Evolutionary conservation across 2,113 vertebrate species (phyloP), one percentile per base, ranked within the genome.

Genomic region (Sander lucioperca): DNA sequence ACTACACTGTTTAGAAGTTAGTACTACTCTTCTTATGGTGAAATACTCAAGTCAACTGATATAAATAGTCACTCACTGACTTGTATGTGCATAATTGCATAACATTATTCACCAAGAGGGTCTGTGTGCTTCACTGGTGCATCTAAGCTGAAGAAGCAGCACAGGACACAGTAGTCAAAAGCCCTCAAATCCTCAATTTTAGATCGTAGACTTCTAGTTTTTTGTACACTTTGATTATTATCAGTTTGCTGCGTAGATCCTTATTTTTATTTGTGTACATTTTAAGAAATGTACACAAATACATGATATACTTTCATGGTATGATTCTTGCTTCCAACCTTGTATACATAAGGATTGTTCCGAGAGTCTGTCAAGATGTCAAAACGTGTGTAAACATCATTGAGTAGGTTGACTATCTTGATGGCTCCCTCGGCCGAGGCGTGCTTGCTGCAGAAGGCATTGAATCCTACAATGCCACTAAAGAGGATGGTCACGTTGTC

Each of bases 401-500:
- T 99, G 92, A 99, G 94, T 74, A 99, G 97, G 88, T 99, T 99
- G 78, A 99, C 98, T 47, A 99, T 99, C 95, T 98, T 99, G 95
- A 99, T 99, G 90, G 98, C 98, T 58, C 98, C 98, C 91, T 99
- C 98, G 12, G 98, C 98, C 12, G 98, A 99, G 10, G 98, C 98
- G 8, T 99, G 98, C 86, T 99, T 99, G 92, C 97, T 99, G 74
- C 98, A 99, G 92, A 99, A 99, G 36, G 96, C 89, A 8, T 99
- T 99, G 93, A 99, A 99, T 45, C 98, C 97, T 39, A 99, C 97
- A 12, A 99, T 99, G 90, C 98, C 98, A 33, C 98, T 99, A 81
- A 99, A 99, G 56, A 99, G 97, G 92, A 99, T 98, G 88, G 97
- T 98, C 77, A 99, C 96, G 0, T 99, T 99, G 95, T 99, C 98